Percentiles rank a stretch among this genome's conserved stretches.
These are phyloP conservation scores for Drosophila paulistorum DNA, from an alignment of 1,140 invertebrate species.

Conservation along the genomic window DNA sequence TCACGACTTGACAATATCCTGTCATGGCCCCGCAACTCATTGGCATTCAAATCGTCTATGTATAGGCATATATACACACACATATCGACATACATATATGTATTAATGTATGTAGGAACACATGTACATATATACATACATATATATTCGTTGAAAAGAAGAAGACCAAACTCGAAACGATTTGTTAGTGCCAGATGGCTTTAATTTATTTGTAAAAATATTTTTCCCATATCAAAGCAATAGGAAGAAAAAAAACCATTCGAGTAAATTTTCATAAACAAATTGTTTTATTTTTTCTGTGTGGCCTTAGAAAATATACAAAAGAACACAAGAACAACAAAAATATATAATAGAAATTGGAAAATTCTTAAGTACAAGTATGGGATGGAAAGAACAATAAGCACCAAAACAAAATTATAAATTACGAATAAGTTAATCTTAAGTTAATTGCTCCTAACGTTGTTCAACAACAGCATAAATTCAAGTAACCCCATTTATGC, in stretches of 20 bases:
- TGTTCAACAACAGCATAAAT: background rate
- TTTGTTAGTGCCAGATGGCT: constrained; percentile 22
- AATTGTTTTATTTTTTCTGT: constrained; percentile 15
- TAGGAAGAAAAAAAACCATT: background rate
- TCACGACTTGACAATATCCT: constrained; percentile 19
- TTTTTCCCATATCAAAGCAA: constrained; percentile 23
- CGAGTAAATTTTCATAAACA: constrained; percentile 23
- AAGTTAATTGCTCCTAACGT: too few relatives aligned
- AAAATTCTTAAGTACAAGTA: constrained; percentile 18
- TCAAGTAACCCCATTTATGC: too few relatives aligned
- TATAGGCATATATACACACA: background rate
- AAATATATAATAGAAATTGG: constrained; percentile 1
- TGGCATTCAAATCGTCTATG: constrained; percentile 6
- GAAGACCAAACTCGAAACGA: constrained; percentile 7
- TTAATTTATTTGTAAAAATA: constrained; percentile 12
- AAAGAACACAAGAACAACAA: constrained; percentile 15
- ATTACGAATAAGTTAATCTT: background rate
- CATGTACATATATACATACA: background rate
- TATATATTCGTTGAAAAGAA: constrained; percentile 6
- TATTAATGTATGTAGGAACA: background rate
- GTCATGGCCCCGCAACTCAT: background rate
- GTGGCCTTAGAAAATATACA: constrained; percentile 21
- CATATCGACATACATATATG: background rate
- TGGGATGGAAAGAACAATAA: background rate
- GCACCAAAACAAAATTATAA: background rate